Conservation (phyloP, 2,888 invertebrate genomes). For the Volucella bombylans region DNA sequence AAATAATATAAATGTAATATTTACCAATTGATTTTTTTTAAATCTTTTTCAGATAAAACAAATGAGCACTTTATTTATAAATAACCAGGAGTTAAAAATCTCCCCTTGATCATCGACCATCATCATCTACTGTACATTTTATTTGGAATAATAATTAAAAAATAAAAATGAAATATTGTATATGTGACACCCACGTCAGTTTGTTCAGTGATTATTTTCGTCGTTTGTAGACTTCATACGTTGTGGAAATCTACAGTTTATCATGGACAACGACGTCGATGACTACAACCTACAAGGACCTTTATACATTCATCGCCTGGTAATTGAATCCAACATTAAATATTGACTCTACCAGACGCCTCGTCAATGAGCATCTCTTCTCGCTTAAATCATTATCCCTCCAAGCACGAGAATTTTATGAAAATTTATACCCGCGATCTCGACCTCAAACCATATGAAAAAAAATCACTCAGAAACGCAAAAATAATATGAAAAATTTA, state of each 20-base stretch:
- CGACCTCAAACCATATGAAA: neutral
- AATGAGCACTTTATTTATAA: neutral
- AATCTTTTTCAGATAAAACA: constrained; percentile 4
- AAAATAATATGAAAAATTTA: neutral
- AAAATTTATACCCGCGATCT: neutral
- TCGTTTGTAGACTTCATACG: constrained; percentile 25
- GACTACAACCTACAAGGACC: constrained; percentile 20
- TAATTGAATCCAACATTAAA: constrained; percentile 59
- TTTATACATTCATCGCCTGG: constrained; percentile 35
- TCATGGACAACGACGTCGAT: constrained; percentile 23
- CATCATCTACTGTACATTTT: constrained; percentile 7
- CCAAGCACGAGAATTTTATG: neutral
- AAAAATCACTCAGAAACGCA: neutral
- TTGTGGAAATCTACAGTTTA: constrained; percentile 36
- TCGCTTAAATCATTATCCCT: constrained; percentile 18
- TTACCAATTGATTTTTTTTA: neutral
- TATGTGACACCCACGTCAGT: neutral
- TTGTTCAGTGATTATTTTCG: constrained; percentile 6
- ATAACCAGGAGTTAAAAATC: neutral
- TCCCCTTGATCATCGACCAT: neutral
- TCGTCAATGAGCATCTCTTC: constrained; percentile 12
- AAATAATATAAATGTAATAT: neutral
- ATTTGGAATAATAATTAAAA: neutral
- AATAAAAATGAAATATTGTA: neutral
- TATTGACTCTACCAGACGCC: constrained; percentile 36